Evolutionary conservation across 2,888 invertebrate genomes (phyloP).

Genomic region (Lochmaea crataegi): DNA sequence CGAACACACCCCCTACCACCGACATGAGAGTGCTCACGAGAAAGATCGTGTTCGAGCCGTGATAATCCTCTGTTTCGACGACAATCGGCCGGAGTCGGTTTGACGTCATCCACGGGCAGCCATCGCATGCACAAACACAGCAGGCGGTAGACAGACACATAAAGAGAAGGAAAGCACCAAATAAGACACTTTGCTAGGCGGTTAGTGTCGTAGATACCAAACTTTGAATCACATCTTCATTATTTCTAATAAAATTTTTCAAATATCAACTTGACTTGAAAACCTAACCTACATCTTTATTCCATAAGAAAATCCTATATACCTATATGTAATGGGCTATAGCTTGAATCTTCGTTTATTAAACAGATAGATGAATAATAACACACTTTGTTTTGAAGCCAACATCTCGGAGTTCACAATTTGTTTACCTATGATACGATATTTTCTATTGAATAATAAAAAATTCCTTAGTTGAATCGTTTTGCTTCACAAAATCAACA

Average conservation of each 20-base stretch:
- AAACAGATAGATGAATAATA: too few species aligned
- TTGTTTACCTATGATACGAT: too few species aligned
- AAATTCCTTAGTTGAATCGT: too few species aligned
- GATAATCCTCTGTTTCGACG: slow-evolving; percentile 85
- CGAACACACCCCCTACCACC: slow-evolving; percentile 99
- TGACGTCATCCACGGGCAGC: slow-evolving; percentile 59
- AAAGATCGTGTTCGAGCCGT: slow-evolving; percentile 97
- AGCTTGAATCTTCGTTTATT: too few species aligned
- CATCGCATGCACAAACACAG: slow-evolving; percentile 67
- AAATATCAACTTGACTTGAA: too few species aligned
- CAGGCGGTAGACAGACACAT: slow-evolving; percentile 69
- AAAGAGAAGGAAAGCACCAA: slow-evolving; percentile 69
- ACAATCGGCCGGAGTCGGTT: slow-evolving; percentile 53
- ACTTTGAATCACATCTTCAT: slow-evolving; percentile 11
- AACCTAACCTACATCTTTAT: too few species aligned
- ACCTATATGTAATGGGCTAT: too few species aligned
- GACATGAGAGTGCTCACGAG: slow-evolving; percentile 98
- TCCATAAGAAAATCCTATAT: too few species aligned
- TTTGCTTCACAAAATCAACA: too few species aligned
- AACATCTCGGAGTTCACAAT: too few species aligned
- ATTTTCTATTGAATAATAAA: too few species aligned
- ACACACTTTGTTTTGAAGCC: too few species aligned
- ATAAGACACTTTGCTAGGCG: slow-evolving; percentile 57
- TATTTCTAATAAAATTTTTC: not conserved
- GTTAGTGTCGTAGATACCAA: slow-evolving; percentile 5